Evolutionary conservation across 2,113 vertebrate species (phyloP).

Genomic region (Engraulis encrasicolus): DNA sequence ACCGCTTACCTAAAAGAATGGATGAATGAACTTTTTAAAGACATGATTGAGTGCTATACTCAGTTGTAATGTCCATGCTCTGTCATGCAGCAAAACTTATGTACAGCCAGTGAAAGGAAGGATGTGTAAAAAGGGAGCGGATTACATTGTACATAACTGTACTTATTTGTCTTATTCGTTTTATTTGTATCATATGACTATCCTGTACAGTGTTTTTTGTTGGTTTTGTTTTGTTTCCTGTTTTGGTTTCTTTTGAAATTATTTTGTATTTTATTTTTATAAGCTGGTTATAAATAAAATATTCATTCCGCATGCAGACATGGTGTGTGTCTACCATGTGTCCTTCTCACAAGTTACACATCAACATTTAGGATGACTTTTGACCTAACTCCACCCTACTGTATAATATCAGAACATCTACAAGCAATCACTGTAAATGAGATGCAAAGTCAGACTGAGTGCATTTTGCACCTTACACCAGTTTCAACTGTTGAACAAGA

Average conservation of each 20-base stretch:
- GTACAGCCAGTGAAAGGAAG: constrained; percentile 70
- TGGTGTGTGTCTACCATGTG: constrained; percentile 22
- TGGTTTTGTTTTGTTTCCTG: constrained; percentile 68
- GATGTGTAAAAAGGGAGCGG: constrained; percentile 69
- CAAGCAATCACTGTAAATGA: no score
- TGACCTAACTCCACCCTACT: neutral
- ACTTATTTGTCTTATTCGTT: constrained; percentile 94
- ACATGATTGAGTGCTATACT: constrained; percentile 50
- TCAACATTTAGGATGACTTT: neutral
- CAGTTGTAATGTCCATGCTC: constrained; percentile 60
- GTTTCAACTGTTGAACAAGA: no score
- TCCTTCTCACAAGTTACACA: neutral
- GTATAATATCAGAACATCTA: neutral
- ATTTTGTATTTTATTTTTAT: constrained; percentile 99
- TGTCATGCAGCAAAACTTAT: constrained; percentile 59
- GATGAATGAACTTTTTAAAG: constrained; percentile 49
- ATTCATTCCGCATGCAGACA: constrained; percentile 95
- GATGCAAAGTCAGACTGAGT: no score
- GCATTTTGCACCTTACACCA: no score
- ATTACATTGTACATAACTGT: constrained; percentile 92
- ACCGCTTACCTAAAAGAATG: constrained; percentile 1
- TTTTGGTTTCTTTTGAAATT: constrained; percentile 94
- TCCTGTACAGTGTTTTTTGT: constrained; percentile 97
- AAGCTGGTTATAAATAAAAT: constrained; percentile 99
- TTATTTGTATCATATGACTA: constrained; percentile 98